Evolutionary conservation across 37 sponge, comb jelly and placozoan species (phyloP).

Genomic region (Diacarnus erythraeanus): DNA sequence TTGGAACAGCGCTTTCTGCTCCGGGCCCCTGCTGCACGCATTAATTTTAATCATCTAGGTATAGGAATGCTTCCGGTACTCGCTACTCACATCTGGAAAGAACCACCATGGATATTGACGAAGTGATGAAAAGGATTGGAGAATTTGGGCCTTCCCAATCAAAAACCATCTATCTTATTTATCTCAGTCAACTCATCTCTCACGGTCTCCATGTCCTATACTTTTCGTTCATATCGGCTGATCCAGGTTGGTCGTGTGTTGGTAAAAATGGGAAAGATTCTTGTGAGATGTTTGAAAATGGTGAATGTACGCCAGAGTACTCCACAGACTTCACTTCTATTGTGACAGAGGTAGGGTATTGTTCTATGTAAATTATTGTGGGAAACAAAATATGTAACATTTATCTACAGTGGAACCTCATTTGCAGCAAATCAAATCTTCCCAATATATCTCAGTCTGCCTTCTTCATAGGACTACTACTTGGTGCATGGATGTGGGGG

Average conservation of each 20-base stretch:
- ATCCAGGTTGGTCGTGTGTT: constrained; percentile 47
- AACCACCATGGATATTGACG: constrained; percentile 68
- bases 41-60: no score
- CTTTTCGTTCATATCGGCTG: constrained; percentile 17
- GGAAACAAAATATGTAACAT: constrained; percentile 13
- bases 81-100: no score
- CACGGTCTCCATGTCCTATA: constrained; percentile 15
- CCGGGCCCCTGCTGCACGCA: no score
- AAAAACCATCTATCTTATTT: constrained; percentile 10
- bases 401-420: constrained; percentile 54
- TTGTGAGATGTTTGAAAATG: constrained; percentile 23
- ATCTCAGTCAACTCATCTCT: not conserved
- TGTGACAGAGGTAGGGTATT: constrained; percentile 44
- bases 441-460: constrained; percentile 53
- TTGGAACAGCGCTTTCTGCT: no score
- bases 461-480: constrained; percentile 47
- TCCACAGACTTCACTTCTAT: constrained; percentile 24
- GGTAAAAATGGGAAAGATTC: not conserved
- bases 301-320: constrained; percentile 21
- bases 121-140: constrained; percentile 40
- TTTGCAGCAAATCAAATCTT: constrained; percentile 31
- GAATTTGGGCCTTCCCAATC: constrained; percentile 51
- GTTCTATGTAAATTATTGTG: constrained; percentile 10
- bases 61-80: no score
- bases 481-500: constrained; percentile 58